These are phyloP conservation scores for Donacobius atricapilla DNA, from an alignment of 2,113 vertebrate species.

Conservation along the genomic window DNA sequence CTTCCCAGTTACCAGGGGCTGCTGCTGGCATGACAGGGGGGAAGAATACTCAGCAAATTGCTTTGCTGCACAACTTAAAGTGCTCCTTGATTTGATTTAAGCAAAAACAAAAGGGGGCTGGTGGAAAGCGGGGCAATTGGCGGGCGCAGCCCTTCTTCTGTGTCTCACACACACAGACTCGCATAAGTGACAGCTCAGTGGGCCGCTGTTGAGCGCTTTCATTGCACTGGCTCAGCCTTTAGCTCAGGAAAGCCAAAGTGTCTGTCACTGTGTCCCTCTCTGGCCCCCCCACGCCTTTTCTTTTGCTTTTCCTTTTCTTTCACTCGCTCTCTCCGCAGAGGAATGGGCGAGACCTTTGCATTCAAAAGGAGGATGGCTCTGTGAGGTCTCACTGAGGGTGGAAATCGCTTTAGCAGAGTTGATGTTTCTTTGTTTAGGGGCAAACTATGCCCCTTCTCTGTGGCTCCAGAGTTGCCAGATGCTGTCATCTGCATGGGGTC, in stretches of 20 bases:
- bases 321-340: conserved; percentile 46
- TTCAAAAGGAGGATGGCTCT: conserved; percentile 67
- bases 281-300: not conserved
- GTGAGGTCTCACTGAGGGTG: conserved; percentile 65
- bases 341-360: conserved; percentile 67
- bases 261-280: conserved; percentile 43
- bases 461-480: conserved; percentile 26
- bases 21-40: conserved; percentile 44
- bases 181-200: conserved; percentile 63
- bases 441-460: conserved; percentile 35
- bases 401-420: conserved; percentile 62
- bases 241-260: conserved; percentile 54
- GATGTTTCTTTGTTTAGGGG: conserved; percentile 67
- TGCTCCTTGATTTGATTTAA: conserved; percentile 63
- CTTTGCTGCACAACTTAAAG: conserved; percentile 58
- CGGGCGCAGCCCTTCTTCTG: conserved; percentile 33
- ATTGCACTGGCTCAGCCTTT: conserved; percentile 60
- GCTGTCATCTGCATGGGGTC: conserved; percentile 39
- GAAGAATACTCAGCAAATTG: conserved; percentile 62
- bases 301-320: conserved; percentile 53
- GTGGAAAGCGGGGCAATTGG: conserved; percentile 60
- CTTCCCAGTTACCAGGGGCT: conserved; percentile 62
- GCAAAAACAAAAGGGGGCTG: conserved; percentile 67
- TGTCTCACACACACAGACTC: conserved; percentile 30
- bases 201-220: conserved; percentile 45